These are phyloP conservation scores for Deroplatys truncata DNA, from an alignment of 2,888 invertebrate genomes.

Conservation along the genomic window DNA sequence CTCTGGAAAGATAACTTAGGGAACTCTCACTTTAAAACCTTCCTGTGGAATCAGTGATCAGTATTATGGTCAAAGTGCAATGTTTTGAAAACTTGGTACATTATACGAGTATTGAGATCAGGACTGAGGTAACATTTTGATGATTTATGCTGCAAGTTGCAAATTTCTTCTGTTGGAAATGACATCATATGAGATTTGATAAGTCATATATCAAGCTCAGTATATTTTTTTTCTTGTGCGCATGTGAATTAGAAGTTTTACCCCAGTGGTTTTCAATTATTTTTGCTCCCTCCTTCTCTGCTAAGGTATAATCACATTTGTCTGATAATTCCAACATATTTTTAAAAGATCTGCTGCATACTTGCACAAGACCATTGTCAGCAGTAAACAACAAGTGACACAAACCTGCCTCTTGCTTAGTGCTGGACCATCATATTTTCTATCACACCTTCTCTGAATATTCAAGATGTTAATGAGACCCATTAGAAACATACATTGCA, in stretches of 20 bases:
- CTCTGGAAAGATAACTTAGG: neutral
- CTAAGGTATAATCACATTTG: neutral
- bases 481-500: too few relatives aligned
- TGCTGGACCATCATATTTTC: neutral
- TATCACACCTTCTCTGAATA: too few relatives aligned
- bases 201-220: too few relatives aligned
- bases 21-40: neutral
- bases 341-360: slow-evolving; percentile 10
- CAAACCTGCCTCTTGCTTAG: neutral
- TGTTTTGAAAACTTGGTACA: neutral
- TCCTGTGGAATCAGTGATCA: neutral
- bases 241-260: neutral
- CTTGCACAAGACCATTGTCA: slow-evolving; percentile 8
- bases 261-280: neutral
- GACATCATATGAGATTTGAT: neutral
- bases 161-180: neutral
- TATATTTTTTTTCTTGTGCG: neutral
- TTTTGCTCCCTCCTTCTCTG: neutral
- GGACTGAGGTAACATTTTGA: neutral
- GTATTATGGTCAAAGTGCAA: neutral
- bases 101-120: slow-evolving; percentile 1
- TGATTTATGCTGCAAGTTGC: neutral
- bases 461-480: too few relatives aligned
- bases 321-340: neutral
- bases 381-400: neutral